Percentiles rank a stretch among this genome's conserved stretches.
These are phyloP conservation scores for Antechinus stuartii DNA, from an alignment of 2,113 vertebrate genomes.

Conservation along the genomic window DNA sequence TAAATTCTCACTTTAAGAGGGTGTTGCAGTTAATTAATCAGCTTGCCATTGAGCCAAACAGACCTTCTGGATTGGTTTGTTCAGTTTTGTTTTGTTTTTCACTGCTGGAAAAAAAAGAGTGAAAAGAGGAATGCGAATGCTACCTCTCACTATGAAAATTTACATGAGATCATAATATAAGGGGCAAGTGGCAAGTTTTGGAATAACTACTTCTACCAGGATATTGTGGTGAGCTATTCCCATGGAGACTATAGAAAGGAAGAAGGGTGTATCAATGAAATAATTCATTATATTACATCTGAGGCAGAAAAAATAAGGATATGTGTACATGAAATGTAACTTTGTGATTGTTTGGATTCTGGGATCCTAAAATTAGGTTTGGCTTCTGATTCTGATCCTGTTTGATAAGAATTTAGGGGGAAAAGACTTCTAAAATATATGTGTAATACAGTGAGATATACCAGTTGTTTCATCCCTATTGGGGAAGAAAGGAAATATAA, in stretches of 20 bases:
- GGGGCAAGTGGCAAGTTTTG: not conserved
- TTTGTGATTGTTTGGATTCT: not conserved
- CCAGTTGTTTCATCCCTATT: not conserved
- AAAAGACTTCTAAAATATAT: not conserved
- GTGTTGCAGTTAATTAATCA: not conserved
- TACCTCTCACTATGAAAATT: not conserved
- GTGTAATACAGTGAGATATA: not conserved
- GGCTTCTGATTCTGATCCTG: slow-evolving; percentile 16
- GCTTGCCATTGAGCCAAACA: not conserved
- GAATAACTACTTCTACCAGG: not conserved
- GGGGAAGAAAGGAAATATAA: not conserved
- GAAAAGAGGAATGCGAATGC: not conserved
- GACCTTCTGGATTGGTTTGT: not conserved
- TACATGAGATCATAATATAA: not conserved
- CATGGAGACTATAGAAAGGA: not conserved
- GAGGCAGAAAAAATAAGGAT: not conserved
- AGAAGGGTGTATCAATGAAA: not conserved
- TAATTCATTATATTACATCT: not conserved
- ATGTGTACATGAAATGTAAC: not conserved
- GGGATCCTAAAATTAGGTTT: not conserved
- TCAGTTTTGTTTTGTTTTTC: not conserved
- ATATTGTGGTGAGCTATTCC: not conserved
- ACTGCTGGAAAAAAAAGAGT: not conserved
- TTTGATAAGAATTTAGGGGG: not conserved
- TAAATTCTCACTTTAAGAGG: not conserved